Conservation (phyloP, 2,888 invertebrate species). For the Pyrgus malvae region DNA sequence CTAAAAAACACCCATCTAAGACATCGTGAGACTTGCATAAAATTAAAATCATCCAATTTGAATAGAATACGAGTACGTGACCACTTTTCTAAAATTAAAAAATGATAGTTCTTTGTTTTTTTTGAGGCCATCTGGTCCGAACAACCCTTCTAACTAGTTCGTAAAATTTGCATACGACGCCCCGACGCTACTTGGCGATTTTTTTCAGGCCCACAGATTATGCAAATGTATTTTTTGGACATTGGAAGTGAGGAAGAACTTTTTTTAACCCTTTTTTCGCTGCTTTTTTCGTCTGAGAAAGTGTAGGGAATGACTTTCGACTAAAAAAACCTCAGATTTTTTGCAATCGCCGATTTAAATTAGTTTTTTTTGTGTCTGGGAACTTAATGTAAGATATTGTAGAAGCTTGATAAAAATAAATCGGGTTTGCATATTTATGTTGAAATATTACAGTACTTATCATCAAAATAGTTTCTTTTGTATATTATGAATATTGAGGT, state of each 20-base stretch:
- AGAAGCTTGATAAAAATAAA: not conserved
- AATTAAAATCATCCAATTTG: conserved; percentile 52
- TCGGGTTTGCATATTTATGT: too few relatives aligned
- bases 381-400: not conserved
- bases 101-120: conserved; percentile 36
- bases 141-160: conserved; percentile 49
- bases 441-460: too few relatives aligned
- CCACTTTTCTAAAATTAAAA: conserved; percentile 57
- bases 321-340: conserved; percentile 27
- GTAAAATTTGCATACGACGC: conserved; percentile 64
- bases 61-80: conserved; percentile 57
- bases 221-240: conserved; percentile 77
- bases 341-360: not conserved
- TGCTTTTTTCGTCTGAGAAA: conserved; percentile 18
- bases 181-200: conserved; percentile 52
- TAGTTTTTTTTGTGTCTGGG: not conserved
- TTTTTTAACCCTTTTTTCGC: conserved; percentile 41
- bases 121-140: conserved; percentile 45
- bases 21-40: conserved; percentile 69
- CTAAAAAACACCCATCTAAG: too few relatives aligned
- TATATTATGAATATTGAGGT: too few relatives aligned
- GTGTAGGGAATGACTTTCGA: conserved; percentile 29
- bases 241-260: conserved; percentile 46
- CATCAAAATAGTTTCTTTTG: too few relatives aligned
- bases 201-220: conserved; percentile 68